Evolutionary conservation across 2,888 invertebrate genomes (phyloP).

Genomic region (Drosophila putrida): DNA sequence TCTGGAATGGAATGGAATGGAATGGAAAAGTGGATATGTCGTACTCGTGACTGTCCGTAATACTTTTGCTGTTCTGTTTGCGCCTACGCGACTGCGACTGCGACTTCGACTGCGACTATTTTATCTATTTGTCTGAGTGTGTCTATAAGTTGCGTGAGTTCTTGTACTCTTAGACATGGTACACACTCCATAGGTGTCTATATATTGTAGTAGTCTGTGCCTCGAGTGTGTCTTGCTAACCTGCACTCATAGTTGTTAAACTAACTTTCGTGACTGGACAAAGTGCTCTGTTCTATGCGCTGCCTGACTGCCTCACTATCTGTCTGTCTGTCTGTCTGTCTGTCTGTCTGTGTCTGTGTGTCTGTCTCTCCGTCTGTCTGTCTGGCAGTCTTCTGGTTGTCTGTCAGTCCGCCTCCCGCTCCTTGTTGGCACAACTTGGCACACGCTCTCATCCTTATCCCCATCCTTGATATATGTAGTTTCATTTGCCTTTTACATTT

Average conservation of each 20-base stretch:
- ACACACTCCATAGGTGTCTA: slow-evolving; percentile 57
- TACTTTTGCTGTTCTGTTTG: slow-evolving; percentile 18
- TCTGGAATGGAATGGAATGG: not conserved
- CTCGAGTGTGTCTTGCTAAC: slow-evolving; percentile 68
- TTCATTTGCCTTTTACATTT: slow-evolving; percentile 80
- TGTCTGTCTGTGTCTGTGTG: not conserved
- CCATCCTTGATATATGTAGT: slow-evolving; percentile 48
- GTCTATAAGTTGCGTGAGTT: slow-evolving; percentile 71
- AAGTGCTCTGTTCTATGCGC: slow-evolving; percentile 36
- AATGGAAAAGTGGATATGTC: not conserved
- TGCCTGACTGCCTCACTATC: slow-evolving; percentile 12
- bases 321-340: slow-evolving; percentile 7
- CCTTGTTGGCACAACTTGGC: slow-evolving; percentile 64
- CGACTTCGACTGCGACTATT: no score
- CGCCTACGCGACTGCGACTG: slow-evolving; percentile 21
- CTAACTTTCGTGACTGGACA: slow-evolving; percentile 79
- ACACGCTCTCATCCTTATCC: slow-evolving; percentile 34
- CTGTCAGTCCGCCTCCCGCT: slow-evolving; percentile 17
- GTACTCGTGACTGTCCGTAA: slow-evolving; percentile 27
- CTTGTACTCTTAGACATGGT: slow-evolving; percentile 66
- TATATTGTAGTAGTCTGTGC: slow-evolving; percentile 52
- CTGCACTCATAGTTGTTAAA: slow-evolving; percentile 69
- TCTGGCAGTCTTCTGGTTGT: slow-evolving; percentile 7
- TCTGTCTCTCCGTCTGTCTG: slow-evolving; percentile 1
- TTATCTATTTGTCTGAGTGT: slow-evolving; percentile 43